phyloP scores from a whole-genome alignment of 2,113 vertebrate species.

The Sclerurus mexicanus region DNA sequence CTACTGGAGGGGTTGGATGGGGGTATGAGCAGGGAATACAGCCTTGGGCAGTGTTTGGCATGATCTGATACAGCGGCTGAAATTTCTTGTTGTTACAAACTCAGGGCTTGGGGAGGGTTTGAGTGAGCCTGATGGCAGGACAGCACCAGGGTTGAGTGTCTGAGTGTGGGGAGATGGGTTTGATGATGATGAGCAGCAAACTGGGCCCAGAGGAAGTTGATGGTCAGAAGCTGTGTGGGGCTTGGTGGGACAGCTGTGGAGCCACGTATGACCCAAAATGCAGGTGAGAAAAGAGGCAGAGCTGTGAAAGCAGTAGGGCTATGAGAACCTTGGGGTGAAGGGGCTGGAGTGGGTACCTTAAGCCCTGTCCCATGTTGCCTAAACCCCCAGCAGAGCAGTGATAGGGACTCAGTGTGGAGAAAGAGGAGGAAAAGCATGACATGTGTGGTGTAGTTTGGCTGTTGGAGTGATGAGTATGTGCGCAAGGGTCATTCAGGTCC shows the following conservation, averaged over 20 bases:
- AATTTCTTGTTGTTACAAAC: background rate
- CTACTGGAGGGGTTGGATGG: fast-evolving
- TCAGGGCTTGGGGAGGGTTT: background rate
- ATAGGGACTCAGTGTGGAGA: fast-evolving
- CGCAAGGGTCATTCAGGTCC: fast-evolving
- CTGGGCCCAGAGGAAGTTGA: background rate
- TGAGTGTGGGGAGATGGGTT: background rate
- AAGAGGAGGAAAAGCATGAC: background rate
- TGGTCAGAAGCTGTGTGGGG: background rate
- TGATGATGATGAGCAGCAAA: background rate
- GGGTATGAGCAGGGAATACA: background rate
- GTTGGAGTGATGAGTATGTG: background rate
- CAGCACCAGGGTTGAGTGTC: fast-evolving
- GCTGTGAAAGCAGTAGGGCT: background rate
- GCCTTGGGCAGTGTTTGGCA: fast-evolving
- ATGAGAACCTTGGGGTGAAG: background rate
- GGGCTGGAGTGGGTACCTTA: background rate
- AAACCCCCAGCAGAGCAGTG: fast-evolving
- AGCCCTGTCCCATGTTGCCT: fast-evolving
- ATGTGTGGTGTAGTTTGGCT: fast-evolving
- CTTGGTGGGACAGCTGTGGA: fast-evolving
- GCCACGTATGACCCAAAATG: fast-evolving
- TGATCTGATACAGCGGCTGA: fast-evolving
- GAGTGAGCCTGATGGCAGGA: fast-evolving
- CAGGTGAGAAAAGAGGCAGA: background rate